Evolutionary conservation across 2,797 vertebrate species (phyloP), one percentile per base, ranked within the genome.

Genomic region (Pangasius djambal): DNA sequence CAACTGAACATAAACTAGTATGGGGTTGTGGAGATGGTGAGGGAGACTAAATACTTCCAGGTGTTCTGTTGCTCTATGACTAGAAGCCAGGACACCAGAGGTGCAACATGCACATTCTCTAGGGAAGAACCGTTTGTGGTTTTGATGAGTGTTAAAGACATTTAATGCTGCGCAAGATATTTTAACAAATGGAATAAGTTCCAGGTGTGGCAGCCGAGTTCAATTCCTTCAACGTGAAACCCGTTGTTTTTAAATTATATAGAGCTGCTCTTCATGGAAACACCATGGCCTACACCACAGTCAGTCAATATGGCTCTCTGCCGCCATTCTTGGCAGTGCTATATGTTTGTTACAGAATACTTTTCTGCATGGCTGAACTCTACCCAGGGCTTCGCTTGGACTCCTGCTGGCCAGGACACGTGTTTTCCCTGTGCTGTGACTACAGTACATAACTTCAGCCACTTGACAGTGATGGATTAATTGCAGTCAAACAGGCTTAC

Each of bases 391-490:
- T 82, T 79, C 55, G 72, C 40, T 74, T 57, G 78, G 31, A 83
- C 87, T 70, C 59, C 78, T 84, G 84, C 16, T 59, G 48, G 55
- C 70, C 48, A 50, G 86, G 31, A 67, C 22, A 12, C 25, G 31
- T 63, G 81, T 84, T 88, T 67, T 87, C 85, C 52, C 61, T 75
- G 85, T 69, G 79, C 87, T 88, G 83, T 85, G 83, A 85, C 89
- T 87, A 70, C 13, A 90, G 88, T 75, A 89, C 83, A 86, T 89
- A 91, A 87, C 88, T 88, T 83, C 70, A 87, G 63, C 83, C 82
- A 77, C 52, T 67, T 25, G 88, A 92, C 90, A 91, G 83, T 91
- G 93, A 95, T 92, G 90, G 91, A 95, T 95, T 93, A 93, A 94
- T 94, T 92, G 92, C 91, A 92, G 89, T 15, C 87, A 88, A 92